Evolutionary conservation across 1,140 invertebrate species (phyloP).

Genomic region (Scaptomyza pallida): DNA sequence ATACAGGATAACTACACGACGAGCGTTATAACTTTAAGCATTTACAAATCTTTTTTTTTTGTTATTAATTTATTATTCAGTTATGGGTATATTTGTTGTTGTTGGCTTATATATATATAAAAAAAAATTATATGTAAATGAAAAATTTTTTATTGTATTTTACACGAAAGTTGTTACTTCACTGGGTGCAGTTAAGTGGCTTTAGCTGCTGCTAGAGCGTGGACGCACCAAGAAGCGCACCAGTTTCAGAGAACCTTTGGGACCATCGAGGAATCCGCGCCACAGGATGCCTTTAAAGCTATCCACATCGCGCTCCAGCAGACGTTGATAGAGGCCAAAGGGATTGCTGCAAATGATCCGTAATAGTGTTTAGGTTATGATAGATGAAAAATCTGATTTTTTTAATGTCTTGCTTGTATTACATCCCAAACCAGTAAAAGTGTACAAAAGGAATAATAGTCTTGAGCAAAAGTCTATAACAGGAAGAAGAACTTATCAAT

Average conservation of each 20-base stretch:
- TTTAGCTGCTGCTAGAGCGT: constrained; percentile 14
- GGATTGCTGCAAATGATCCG: constrained; percentile 48
- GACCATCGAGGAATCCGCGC: constrained; percentile 63
- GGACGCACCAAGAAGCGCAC: constrained; percentile 64
- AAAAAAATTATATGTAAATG: constrained; percentile 22
- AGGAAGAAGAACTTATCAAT: too few species aligned
- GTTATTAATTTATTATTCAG: not conserved
- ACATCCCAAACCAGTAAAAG: too few species aligned
- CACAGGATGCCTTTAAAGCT: constrained; percentile 63
- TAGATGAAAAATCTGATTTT: too few species aligned
- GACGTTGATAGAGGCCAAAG: constrained; percentile 62
- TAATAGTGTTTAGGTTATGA: too few species aligned
- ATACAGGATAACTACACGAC: too few species aligned
- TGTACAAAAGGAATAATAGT: too few species aligned
- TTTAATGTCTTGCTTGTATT: too few species aligned
- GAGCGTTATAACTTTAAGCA: not conserved
- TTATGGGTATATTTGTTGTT: not conserved
- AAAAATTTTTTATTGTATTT: constrained; percentile 1
- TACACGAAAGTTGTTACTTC: not conserved
- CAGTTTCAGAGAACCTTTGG: constrained; percentile 63
- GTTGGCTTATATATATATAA: not conserved
- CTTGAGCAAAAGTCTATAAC: too few species aligned
- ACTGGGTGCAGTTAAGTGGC: not conserved
- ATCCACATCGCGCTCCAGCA: constrained; percentile 56
- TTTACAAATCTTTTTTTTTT: not conserved